These are phyloP conservation scores for Penaeus indicus DNA, from an alignment of 1,140 invertebrate species.

Conservation along the genomic window DNA sequence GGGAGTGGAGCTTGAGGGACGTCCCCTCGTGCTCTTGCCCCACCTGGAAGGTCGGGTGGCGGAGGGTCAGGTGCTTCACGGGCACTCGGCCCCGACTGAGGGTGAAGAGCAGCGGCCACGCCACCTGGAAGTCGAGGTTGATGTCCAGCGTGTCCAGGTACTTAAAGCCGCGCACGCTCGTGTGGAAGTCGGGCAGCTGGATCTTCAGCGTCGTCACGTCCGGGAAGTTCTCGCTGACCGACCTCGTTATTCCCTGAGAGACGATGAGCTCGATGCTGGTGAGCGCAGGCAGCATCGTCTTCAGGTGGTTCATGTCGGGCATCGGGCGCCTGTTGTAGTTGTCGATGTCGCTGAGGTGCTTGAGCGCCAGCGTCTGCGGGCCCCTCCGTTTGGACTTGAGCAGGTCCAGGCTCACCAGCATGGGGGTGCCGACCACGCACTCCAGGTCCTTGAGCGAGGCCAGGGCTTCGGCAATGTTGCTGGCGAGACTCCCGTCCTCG, in stretches of 20 bases:
- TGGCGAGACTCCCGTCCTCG: conserved; percentile 55
- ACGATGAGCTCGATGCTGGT: conserved; percentile 50
- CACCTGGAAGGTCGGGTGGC: conserved; percentile 60
- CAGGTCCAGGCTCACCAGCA: conserved; percentile 43
- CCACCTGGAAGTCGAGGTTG: conserved; percentile 58
- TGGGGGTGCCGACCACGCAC: conserved; percentile 51
- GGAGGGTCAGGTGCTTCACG: conserved; percentile 52
- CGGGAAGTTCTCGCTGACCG: conserved; percentile 33
- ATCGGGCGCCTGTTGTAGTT: conserved; percentile 54
- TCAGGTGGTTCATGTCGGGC: conserved; percentile 49
- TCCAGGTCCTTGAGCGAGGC: conserved; percentile 48
- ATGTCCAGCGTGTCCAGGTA: conserved; percentile 54
- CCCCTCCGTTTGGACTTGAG: conserved; percentile 21
- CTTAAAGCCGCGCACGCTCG: conserved; percentile 40
- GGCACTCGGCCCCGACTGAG: conserved; percentile 43
- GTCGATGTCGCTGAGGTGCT: conserved; percentile 60
- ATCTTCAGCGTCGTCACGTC: conserved; percentile 50
- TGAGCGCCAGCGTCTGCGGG: conserved; percentile 21
- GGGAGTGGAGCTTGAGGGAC: conserved; percentile 27
- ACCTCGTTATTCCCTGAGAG: conserved; percentile 29
- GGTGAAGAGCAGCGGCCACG: conserved; percentile 56
- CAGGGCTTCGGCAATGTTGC: conserved; percentile 43
- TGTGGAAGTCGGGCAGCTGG: conserved; percentile 52
- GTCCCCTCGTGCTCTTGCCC: conserved; percentile 48
- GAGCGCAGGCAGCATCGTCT: conserved; percentile 39